phyloP scores from a whole-genome alignment of 2,113 vertebrate species.

The Peucedramus taeniatus region DNA sequence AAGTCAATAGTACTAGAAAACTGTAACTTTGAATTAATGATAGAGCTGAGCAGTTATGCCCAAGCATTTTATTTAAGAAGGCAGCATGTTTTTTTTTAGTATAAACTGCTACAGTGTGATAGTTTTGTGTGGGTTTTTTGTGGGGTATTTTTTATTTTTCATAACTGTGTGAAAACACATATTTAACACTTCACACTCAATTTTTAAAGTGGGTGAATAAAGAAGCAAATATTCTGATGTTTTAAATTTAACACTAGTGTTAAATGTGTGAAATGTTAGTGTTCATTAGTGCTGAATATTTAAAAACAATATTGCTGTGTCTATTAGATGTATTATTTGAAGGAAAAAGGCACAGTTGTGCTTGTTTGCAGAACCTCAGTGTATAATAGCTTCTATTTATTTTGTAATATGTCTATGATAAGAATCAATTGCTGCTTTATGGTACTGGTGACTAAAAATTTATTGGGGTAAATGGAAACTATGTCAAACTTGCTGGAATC shows the following conservation, averaged over 20 bases:
- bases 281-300: background rate
- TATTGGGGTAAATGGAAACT: background rate
- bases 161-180: background rate
- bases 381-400: background rate
- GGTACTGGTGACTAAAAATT: background rate
- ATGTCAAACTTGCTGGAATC: background rate
- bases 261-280: background rate
- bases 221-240: background rate
- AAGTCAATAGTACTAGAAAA: slow-evolving; percentile 51
- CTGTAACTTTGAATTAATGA: slow-evolving; percentile 49
- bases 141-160: background rate
- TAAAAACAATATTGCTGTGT: background rate
- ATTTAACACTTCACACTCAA: background rate
- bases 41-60: slow-evolving; percentile 1
- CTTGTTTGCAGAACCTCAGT: background rate
- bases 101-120: background rate
- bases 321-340: background rate
- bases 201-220: background rate
- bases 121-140: background rate
- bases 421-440: background rate
- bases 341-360: background rate
- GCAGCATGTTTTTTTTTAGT: background rate
- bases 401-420: background rate
- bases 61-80: slow-evolving; percentile 18
- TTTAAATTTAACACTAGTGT: background rate